Percentiles rank a stretch among this genome's conserved stretches.
Evolutionary conservation across 2,113 vertebrate genomes (phyloP).

Genomic region (Zootoca vivipara): DNA sequence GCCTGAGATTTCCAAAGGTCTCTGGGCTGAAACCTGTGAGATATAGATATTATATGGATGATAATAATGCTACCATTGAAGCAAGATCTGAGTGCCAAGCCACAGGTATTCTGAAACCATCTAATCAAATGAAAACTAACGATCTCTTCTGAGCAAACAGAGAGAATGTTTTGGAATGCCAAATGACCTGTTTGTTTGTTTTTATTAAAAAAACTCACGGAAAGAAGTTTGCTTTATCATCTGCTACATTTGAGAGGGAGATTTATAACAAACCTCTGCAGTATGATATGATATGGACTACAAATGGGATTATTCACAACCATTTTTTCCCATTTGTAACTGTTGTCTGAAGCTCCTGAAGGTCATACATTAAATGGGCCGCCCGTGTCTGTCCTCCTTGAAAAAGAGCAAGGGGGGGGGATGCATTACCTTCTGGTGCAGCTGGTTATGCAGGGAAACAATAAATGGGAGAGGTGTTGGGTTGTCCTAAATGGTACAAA

Average conservation of each 20-base stretch:
- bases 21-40: neutral
- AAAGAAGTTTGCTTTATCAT: constrained; percentile 54
- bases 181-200: constrained; percentile 34
- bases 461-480: constrained; percentile 56
- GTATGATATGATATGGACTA: constrained; percentile 43
- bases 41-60: neutral
- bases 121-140: constrained; percentile 28
- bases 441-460: constrained; percentile 68
- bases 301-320: constrained; percentile 48
- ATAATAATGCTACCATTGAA: neutral
- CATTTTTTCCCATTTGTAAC: constrained; percentile 60
- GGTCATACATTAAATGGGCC: constrained; percentile 62
- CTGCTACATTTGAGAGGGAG: constrained; percentile 53
- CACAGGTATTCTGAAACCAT: neutral
- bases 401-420: constrained; percentile 51
- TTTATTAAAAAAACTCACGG: neutral
- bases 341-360: constrained; percentile 61
- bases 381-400: constrained; percentile 37
- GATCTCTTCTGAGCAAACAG: constrained; percentile 1
- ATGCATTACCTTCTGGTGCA: constrained; percentile 48
- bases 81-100: constrained; percentile 3
- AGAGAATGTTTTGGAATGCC: neutral
- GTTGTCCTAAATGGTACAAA: constrained; percentile 70
- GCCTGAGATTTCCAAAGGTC: neutral
- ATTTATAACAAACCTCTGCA: constrained; percentile 52